A percentile compares a stretch with the other conserved stretches of the same genome.
Conservation (phyloP, 2,797 vertebrate species). For the Artibeus lituratus region DNA sequence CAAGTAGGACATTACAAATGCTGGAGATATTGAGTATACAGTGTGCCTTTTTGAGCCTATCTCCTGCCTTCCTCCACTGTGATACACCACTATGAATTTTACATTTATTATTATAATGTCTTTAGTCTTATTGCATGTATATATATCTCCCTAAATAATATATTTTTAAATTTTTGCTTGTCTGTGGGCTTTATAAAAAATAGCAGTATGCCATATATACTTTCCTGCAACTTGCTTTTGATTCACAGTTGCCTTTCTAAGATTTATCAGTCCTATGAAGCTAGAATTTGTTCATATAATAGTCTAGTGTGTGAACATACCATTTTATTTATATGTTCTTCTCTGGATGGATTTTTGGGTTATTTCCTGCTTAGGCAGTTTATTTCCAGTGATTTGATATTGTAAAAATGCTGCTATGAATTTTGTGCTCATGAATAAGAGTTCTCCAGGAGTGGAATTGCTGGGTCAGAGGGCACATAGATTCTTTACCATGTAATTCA, state of each 20-base stretch:
- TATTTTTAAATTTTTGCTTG: neutral
- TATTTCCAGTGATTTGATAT: neutral
- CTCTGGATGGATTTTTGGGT: neutral
- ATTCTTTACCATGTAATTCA: neutral
- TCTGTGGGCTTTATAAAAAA: neutral
- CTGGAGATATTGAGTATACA: neutral
- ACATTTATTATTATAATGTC: neutral
- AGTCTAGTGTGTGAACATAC: neutral
- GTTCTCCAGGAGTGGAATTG: neutral
- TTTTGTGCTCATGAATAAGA: neutral
- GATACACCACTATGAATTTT: neutral
- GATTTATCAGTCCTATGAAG: neutral
- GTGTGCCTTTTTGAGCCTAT: neutral
- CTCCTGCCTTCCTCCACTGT: neutral
- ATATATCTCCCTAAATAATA: neutral
- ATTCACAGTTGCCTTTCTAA: constrained; percentile 11
- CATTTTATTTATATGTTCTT: neutral
- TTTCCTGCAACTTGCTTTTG: neutral
- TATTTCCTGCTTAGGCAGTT: neutral
- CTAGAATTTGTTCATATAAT: neutral
- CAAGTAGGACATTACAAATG: neutral
- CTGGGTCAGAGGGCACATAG: neutral
- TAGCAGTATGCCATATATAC: neutral
- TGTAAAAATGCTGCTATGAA: neutral
- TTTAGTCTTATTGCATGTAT: neutral